Evolutionary conservation across 2,113 vertebrate species (phyloP).

Genomic region (Pseudopodoces humilis): DNA sequence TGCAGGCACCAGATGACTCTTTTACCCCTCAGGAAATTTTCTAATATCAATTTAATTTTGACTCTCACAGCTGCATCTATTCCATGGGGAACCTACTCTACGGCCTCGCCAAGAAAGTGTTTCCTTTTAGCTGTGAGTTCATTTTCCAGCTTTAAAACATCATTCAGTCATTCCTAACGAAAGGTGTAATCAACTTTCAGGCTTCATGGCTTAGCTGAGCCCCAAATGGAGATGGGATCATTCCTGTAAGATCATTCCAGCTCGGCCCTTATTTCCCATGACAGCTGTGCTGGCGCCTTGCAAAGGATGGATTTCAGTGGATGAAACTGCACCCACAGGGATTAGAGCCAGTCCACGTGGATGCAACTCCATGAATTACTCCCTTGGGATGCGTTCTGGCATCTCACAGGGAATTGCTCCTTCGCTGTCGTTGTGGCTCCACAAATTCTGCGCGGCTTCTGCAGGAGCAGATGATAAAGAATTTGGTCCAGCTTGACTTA

Average conservation of each 20-base stretch:
- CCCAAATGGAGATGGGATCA: constrained; percentile 7
- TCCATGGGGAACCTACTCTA: background rate
- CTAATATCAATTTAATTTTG: constrained; percentile 58
- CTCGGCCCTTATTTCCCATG: background rate
- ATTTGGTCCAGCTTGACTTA: background rate
- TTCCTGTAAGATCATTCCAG: background rate
- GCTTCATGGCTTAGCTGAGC: constrained; percentile 13
- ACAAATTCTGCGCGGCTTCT: accelerated
- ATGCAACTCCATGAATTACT: background rate
- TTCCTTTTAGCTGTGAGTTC: constrained; percentile 20
- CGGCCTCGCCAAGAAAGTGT: constrained; percentile 22
- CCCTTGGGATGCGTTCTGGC: background rate
- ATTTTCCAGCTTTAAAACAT: constrained; percentile 50
- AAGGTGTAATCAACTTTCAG: constrained; percentile 49
- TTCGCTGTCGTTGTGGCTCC: background rate
- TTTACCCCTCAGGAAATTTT: constrained; percentile 21
- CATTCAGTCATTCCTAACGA: constrained; percentile 43
- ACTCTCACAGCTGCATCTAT: constrained; percentile 50
- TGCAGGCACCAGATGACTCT: constrained; percentile 22
- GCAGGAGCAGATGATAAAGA: background rate
- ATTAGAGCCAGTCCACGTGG: background rate
- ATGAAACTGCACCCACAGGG: background rate
- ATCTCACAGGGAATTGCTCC: background rate
- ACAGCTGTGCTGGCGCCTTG: background rate
- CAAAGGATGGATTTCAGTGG: background rate